Evolutionary conservation across 2,113 vertebrate genomes (phyloP).

Genomic region (Silurus glanis): DNA sequence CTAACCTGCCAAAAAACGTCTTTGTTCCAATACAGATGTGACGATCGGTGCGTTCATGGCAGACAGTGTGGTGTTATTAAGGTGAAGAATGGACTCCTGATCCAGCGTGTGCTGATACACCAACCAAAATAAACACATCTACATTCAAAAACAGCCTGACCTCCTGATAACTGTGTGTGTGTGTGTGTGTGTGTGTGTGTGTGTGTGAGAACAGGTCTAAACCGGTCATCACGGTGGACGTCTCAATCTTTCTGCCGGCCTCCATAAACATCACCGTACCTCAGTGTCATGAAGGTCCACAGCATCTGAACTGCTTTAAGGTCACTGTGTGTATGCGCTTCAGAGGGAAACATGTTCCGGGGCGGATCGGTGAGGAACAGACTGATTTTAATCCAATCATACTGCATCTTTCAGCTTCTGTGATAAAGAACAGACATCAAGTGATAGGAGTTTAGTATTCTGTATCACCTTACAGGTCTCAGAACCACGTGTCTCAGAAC

Average conservation of each 20-base stretch:
- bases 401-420: too few species aligned
- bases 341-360: conserved; percentile 83
- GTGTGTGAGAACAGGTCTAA: conserved; percentile 74
- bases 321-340: conserved; percentile 85
- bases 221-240: conserved; percentile 87
- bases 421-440: too few species aligned
- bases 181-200: background rate
- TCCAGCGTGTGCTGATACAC: background rate
- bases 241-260: conserved; percentile 82
- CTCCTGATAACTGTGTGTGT: background rate
- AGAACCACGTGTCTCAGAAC: too few species aligned
- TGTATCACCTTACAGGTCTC: too few species aligned
- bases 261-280: conserved; percentile 96
- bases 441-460: too few species aligned
- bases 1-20: background rate
- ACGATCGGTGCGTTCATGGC: conserved; percentile 94
- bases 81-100: conserved; percentile 74
- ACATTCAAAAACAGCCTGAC: too few species aligned
- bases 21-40: conserved; percentile 79
- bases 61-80: conserved; percentile 87
- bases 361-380: conserved; percentile 84
- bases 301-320: conserved; percentile 86
- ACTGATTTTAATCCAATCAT: too few species aligned
- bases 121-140: background rate
- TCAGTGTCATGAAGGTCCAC: conserved; percentile 88